Evolutionary conservation across 2,888 invertebrate species (phyloP).

Genomic region (Rhagonycha fulva): DNA sequence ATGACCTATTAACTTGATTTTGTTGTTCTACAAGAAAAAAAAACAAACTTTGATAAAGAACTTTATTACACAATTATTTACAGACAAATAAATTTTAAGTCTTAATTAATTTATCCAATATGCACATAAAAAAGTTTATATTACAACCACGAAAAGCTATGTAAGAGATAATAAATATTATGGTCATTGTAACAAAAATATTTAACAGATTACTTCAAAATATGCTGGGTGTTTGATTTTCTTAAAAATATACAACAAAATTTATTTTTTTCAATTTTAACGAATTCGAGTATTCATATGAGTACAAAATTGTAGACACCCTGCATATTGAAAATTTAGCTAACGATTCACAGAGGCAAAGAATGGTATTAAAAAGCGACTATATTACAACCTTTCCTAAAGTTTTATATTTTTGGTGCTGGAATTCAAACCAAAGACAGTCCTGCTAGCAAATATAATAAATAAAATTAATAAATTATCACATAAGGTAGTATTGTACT

Average conservation of each 20-base stretch:
- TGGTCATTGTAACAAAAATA: conserved; percentile 3
- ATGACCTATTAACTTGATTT: background rate
- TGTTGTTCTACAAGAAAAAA: background rate
- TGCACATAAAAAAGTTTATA: conserved; percentile 39
- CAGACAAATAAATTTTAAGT: conserved; percentile 31
- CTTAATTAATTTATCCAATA: conserved; percentile 28
- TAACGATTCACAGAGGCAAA: background rate
- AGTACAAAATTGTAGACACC: background rate
- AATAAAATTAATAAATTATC: conserved; percentile 6
- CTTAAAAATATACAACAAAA: background rate
- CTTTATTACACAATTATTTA: conserved; percentile 31
- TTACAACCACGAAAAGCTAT: conserved; percentile 35
- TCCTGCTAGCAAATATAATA: background rate
- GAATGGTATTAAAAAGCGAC: background rate
- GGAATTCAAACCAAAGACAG: conserved; percentile 23
- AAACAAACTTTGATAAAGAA: background rate
- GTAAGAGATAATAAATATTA: conserved; percentile 25
- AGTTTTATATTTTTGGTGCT: background rate
- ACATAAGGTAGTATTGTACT: conserved; percentile 20
- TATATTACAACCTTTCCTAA: conserved; percentile 10
- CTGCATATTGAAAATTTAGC: background rate
- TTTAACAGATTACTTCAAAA: background rate
- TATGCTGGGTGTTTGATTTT: background rate
- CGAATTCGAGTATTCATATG: background rate
- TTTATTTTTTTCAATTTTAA: background rate